phyloP scores from a whole-genome alignment of 30 jellyfish, hydroid and myxozoan genomes.

The Aurelia coerulea region DNA sequence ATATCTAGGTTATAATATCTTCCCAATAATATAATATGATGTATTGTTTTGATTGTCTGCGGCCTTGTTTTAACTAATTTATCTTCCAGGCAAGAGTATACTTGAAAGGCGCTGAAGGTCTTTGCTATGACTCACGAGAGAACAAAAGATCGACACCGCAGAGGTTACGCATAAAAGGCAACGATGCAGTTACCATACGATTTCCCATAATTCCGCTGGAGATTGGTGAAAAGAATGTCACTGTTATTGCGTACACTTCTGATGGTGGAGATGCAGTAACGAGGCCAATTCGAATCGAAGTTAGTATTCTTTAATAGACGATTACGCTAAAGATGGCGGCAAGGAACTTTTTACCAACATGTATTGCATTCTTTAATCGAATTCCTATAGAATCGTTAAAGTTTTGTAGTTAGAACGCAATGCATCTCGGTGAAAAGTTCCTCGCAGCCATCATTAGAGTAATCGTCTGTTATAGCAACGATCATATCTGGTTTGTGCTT shows the following conservation, averaged over 20 bases:
- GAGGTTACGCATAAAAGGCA: slow-evolving; percentile 6
- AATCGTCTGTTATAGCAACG: too few relatives aligned
- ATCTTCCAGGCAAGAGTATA: slow-evolving; percentile 24
- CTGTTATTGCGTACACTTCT: slow-evolving; percentile 43
- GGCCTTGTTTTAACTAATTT: not conserved
- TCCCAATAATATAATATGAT: too few relatives aligned
- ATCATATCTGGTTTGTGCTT: too few relatives aligned
- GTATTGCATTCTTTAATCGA: too few relatives aligned
- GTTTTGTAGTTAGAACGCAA: too few relatives aligned
- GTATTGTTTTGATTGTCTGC: too few relatives aligned
- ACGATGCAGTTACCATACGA: slow-evolving; percentile 29
- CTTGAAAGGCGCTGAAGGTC: slow-evolving; percentile 31
- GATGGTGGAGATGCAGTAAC: slow-evolving; percentile 52
- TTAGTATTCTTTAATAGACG: not conserved
- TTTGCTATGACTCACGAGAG: slow-evolving; percentile 42
- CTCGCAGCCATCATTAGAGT: too few relatives aligned
- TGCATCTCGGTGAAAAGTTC: not conserved
- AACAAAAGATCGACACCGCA: slow-evolving; percentile 17
- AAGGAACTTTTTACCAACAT: too few relatives aligned
- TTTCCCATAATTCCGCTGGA: slow-evolving; percentile 42
- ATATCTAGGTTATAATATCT: too few relatives aligned
- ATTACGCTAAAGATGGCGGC: not conserved
- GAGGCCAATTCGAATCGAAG: slow-evolving; percentile 41
- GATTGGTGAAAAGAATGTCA: slow-evolving; percentile 34
- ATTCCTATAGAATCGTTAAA: too few relatives aligned